Conservation (phyloP, 2,888 invertebrate genomes). For the Xanthia icteritia region DNA sequence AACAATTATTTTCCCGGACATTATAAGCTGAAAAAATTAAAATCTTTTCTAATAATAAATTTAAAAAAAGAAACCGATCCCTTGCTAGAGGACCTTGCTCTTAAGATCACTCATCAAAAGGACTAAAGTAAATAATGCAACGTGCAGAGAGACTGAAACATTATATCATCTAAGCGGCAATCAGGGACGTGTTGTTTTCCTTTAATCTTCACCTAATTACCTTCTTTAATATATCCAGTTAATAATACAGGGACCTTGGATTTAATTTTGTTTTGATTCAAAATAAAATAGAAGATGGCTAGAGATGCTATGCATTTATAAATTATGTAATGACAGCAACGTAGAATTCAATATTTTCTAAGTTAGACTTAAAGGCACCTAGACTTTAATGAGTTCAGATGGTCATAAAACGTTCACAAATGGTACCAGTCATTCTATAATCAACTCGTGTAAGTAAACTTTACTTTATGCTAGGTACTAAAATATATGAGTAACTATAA, state of each 20-base stretch:
- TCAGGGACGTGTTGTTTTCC: conserved; percentile 7
- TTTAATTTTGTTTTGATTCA: conserved; percentile 16
- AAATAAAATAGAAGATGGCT: background rate
- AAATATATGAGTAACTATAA: too few relatives aligned
- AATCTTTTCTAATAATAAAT: background rate
- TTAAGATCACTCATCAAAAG: conserved; percentile 39
- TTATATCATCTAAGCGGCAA: conserved; percentile 27
- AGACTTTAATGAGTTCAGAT: too few relatives aligned
- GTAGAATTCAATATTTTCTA: background rate
- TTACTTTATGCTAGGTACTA: too few relatives aligned
- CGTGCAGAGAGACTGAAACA: conserved; percentile 17
- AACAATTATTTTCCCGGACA: too few relatives aligned
- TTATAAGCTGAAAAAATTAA: background rate
- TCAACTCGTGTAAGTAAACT: too few relatives aligned
- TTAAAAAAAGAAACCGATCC: background rate
- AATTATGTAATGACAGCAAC: background rate
- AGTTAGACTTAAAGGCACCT: background rate
- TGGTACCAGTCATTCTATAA: too few relatives aligned
- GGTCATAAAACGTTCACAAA: too few relatives aligned
- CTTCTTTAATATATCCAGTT: too few relatives aligned
- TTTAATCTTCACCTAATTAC: conserved; percentile 7
- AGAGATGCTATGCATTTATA: background rate
- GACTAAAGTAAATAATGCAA: conserved; percentile 48
- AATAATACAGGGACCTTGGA: conserved; percentile 1
- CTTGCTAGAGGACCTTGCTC: conserved; percentile 16